Evolutionary conservation across 2,888 invertebrate species (phyloP), one percentile per base, ranked within the genome.

Genomic region (Heliconius sara): DNA sequence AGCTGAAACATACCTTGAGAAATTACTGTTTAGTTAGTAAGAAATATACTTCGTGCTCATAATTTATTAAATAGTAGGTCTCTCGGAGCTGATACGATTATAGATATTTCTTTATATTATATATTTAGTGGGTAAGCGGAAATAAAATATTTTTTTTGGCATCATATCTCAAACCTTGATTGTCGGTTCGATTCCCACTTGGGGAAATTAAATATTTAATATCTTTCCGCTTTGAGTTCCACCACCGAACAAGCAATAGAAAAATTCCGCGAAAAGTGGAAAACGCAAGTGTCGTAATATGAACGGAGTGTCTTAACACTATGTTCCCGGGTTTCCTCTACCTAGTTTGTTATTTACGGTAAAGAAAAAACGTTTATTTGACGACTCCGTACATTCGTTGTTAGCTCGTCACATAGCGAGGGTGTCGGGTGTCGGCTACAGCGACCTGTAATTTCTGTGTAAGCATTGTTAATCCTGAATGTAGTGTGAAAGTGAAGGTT

Each of bases 381-480:
- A 60, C 87, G 80, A 81, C 88, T 90, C 89, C 77, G 85, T 27
- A 22, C 76, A 7, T 84, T 83, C 66, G 7, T 80, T 85, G 85
- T 87, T 77, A 81, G 79, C 77, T 82, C 65, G 76, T 77, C 79
- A 72, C 80, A 79, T 71, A 78, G 80, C 80, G 39, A 39, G 74
- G 74, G 74, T 79, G 84, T 85, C 84, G 86, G 86, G 87, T 83
- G 83, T 83, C 83, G 82, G 81, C 80, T 83, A 86, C 83, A 84
- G 85, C 78, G 84, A 84, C 82, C 83, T 87, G 91, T 93, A 93
- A 93, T 93, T 92, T 93, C 90, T 90, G 90, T 93, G 92, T 93
- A 92, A 94, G 92, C 93, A 91, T 94, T 93, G 93, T 94, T 92
- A 89, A 89, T 91, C 92, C 91, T 91, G 89, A 87, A 88, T 86